Conservation (phyloP, 2,113 vertebrate species). For the Eulacestoma nigropectus region DNA sequence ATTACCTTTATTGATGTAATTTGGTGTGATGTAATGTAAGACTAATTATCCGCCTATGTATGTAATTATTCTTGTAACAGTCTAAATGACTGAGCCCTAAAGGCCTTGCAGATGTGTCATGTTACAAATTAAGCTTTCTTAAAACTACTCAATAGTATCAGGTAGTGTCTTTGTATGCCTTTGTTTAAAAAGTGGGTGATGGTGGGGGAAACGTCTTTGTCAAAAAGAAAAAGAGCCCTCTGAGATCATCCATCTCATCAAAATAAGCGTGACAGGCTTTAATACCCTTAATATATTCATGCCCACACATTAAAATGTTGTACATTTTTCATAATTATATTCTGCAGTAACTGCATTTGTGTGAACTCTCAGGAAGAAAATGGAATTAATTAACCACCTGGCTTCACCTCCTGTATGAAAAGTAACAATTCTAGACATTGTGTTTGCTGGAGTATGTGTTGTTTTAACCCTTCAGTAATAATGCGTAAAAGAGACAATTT, state of each 20-base stretch:
- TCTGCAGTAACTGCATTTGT: constrained; percentile 61
- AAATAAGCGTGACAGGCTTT: constrained; percentile 63
- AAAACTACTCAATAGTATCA: constrained; percentile 36
- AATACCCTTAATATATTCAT: constrained; percentile 70
- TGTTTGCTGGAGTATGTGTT: constrained; percentile 9
- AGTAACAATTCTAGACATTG: constrained; percentile 4
- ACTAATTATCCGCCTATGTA: constrained; percentile 58
- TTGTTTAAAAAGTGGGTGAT: constrained; percentile 43
- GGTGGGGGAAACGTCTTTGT: constrained; percentile 5
- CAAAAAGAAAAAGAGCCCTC: constrained; percentile 45
- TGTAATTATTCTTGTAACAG: constrained; percentile 43
- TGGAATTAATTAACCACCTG: constrained; percentile 73
- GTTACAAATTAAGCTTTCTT: constrained; percentile 62
- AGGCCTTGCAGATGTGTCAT: constrained; percentile 41
- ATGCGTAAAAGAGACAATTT: background rate
- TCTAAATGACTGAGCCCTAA: constrained; percentile 31
- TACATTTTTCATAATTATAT: constrained; percentile 66
- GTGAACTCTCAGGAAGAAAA: constrained; percentile 61
- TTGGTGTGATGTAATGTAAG: constrained; percentile 4
- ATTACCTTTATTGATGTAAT: constrained; percentile 7
- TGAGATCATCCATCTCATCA: constrained; percentile 65
- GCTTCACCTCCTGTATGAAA: constrained; percentile 41
- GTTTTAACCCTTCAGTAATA: constrained; percentile 28
- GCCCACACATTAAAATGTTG: constrained; percentile 66
- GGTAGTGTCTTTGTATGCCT: background rate